Percentiles rank a stretch among this genome's conserved stretches.
These are phyloP conservation scores for Pomacea maculata DNA, from an alignment of 1,140 invertebrate species.

Conservation along the genomic window DNA sequence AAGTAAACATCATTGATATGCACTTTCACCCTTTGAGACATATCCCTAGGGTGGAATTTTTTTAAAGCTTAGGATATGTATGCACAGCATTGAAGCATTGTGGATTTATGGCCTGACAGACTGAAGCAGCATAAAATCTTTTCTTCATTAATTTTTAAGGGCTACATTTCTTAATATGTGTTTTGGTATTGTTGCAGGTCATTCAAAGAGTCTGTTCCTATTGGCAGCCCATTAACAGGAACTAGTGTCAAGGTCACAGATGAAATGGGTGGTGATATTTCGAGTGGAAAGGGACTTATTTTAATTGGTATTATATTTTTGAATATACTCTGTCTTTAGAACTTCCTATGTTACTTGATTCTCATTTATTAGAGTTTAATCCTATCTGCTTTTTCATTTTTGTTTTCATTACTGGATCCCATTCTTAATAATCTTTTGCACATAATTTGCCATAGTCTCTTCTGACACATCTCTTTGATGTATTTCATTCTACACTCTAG, in stretches of 20 bases:
- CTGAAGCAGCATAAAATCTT: no score
- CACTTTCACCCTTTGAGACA: no score
- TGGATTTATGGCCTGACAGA: no score
- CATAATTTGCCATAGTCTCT: background rate
- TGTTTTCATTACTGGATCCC: background rate
- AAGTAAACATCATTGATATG: no score
- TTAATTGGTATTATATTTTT: constrained; percentile 64
- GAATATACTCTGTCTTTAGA: background rate
- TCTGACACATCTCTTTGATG: background rate
- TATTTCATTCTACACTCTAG: constrained; percentile 29
- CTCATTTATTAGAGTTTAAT: background rate
- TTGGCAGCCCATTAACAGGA: constrained; percentile 73
- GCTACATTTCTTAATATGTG: no score
- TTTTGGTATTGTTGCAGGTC: background rate
- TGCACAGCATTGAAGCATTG: no score
- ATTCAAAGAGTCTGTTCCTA: constrained; percentile 45
- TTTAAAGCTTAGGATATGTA: no score
- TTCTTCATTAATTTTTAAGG: no score
- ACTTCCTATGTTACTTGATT: background rate
- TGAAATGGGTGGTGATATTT: constrained; percentile 29
- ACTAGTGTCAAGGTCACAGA: constrained; percentile 71
- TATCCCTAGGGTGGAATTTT: no score
- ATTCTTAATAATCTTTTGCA: background rate
- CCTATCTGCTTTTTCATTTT: background rate
- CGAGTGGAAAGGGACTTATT: constrained; percentile 60